phyloP scores from a whole-genome alignment of 2,888 invertebrate genomes.

The Poecilus cupreus region DNA sequence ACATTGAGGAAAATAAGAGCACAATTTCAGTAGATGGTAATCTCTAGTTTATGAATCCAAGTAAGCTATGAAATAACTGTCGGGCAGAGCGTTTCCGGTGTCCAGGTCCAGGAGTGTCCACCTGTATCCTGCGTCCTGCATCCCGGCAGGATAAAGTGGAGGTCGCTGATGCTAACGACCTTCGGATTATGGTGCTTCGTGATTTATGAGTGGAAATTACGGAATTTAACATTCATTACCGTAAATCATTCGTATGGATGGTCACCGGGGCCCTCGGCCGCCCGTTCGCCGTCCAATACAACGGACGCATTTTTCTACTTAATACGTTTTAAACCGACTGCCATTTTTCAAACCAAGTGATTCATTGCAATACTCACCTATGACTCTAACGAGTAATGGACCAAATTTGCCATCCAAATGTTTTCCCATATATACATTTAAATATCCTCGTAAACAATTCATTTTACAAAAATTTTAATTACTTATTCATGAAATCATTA shows the following conservation, averaged over 20 bases:
- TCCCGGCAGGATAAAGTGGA: conserved; percentile 43
- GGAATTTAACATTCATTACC: conserved; percentile 52
- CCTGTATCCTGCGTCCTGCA: conserved; percentile 28
- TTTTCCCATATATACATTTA: neutral
- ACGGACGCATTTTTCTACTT: conserved; percentile 1
- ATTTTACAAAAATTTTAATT: no score
- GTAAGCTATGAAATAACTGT: conserved; percentile 20
- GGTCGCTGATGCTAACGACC: conserved; percentile 50
- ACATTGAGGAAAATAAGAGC: neutral
- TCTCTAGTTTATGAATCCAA: conserved; percentile 15
- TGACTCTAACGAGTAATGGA: neutral
- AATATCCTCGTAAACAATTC: neutral
- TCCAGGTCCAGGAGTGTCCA: conserved; percentile 10
- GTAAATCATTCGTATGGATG: conserved; percentile 38
- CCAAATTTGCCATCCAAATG: neutral
- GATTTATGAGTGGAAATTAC: conserved; percentile 50
- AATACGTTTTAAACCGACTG: conserved; percentile 29
- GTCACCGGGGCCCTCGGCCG: no score
- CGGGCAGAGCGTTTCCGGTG: neutral
- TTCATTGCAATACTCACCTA: neutral
- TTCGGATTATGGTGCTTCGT: conserved; percentile 42
- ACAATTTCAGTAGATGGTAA: conserved; percentile 21
- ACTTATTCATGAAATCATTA: no score
- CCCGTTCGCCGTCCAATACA: neutral
- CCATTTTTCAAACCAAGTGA: conserved; percentile 28